Evolutionary conservation across 2,797 vertebrate species (phyloP).

Genomic region (Epinephelus coioides): DNA sequence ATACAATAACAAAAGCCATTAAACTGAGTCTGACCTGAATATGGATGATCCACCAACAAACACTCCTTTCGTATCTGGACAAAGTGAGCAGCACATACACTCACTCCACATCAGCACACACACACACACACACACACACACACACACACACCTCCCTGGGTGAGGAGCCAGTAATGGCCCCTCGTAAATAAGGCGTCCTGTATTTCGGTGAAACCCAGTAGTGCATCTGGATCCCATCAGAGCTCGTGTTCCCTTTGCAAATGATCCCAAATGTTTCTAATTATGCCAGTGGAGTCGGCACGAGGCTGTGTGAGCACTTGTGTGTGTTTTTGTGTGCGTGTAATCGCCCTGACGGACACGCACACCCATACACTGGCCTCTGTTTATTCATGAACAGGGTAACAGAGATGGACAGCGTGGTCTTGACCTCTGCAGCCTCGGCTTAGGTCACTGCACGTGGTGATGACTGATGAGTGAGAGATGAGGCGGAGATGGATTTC

Average conservation of each 20-base stretch:
- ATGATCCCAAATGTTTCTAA: conserved; percentile 87
- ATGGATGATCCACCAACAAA: conserved; percentile 62
- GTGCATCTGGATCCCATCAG: conserved; percentile 88
- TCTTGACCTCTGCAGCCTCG: conserved; percentile 63
- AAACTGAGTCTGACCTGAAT: conserved; percentile 67
- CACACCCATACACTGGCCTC: conserved; percentile 61
- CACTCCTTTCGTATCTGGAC: conserved; percentile 54
- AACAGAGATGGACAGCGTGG: conserved; percentile 68
- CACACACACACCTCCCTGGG: conserved; percentile 65
- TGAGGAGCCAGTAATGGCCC: conserved; percentile 80
- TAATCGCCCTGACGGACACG: conserved; percentile 55
- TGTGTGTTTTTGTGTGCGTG: conserved; percentile 34
- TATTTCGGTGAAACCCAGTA: conserved; percentile 78
- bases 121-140: conserved; percentile 40
- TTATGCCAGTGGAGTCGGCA: conserved; percentile 81
- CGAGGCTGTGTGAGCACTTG: conserved; percentile 63
- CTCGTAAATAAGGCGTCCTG: conserved; percentile 85
- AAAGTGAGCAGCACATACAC: conserved; percentile 25
- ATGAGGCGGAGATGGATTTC: conserved; percentile 39
- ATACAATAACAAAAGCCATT: conserved; percentile 46
- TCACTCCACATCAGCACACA: conserved; percentile 38
- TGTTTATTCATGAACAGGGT: conserved; percentile 67
- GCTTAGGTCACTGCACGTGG: conserved; percentile 64
- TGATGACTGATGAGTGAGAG: conserved; percentile 60
- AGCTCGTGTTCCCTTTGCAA: conserved; percentile 82